These are phyloP conservation scores for Trinorchestia longiramus DNA, from an alignment of 1,140 invertebrate genomes.

Conservation along the genomic window DNA sequence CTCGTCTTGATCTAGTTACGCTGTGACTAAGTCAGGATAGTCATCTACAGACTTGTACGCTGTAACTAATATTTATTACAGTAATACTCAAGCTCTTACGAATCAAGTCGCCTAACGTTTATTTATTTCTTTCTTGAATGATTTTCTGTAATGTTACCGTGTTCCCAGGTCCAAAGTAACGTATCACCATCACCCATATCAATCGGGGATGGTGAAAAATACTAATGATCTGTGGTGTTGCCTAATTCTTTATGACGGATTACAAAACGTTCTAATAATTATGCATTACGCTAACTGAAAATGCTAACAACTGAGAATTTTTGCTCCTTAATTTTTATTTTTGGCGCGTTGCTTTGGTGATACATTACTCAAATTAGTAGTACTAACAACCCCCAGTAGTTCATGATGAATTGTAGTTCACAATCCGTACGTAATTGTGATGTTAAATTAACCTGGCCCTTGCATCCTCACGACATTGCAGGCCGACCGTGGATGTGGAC, in stretches of 20 bases:
- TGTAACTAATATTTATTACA: too few species aligned
- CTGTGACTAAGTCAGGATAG: too few species aligned
- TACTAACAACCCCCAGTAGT: too few species aligned
- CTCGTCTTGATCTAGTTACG: too few species aligned
- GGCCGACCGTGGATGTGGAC: neutral
- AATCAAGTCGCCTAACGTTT: too few species aligned
- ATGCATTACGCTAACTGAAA: neutral
- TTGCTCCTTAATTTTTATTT: neutral
- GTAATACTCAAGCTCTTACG: too few species aligned
- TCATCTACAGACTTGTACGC: too few species aligned
- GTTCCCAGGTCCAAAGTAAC: neutral
- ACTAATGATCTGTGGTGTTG: neutral
- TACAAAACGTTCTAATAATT: neutral
- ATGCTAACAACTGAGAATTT: neutral
- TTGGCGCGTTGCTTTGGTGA: neutral
- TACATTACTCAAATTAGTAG: neutral
- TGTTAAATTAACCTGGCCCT: neutral
- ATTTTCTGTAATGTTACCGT: too few species aligned
- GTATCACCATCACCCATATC: neutral
- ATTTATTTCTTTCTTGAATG: too few species aligned
- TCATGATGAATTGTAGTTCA: neutral
- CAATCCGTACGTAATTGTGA: neutral
- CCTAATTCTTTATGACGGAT: neutral
- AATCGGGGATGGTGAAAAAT: neutral
- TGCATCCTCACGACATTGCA: neutral